Base-by-base conservation (phyloP, 1,140 invertebrate genomes). In the Drosophila lini region DNA sequence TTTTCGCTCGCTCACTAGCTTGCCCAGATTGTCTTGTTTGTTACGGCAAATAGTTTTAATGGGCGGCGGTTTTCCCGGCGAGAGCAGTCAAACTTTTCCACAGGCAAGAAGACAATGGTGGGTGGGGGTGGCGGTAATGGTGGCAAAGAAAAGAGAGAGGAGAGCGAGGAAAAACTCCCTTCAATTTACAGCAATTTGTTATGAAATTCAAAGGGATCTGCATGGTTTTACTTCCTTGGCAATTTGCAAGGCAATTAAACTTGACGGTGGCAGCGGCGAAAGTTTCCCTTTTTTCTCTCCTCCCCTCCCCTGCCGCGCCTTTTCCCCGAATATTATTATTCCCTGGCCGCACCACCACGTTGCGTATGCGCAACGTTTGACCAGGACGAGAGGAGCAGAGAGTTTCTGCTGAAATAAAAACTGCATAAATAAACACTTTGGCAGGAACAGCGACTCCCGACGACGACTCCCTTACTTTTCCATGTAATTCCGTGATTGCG, bases 401-500 rank as follows among this genome's bases (percentile, higher is more conserved):
- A 5, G 45, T 5, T n/a, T 19, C 67, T 45, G 22, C 28, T 58
- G 69, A 58, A 71, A 71, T 48, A 68, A 64, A 84, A 86, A 88
- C 65, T 86, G 83, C 82, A 86, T 86, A 86, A 86, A 86, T 86
- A 86, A 86, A 88, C 82, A 83, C 76, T 88, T 88, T 88, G 45
- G 67, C 63, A 31, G 56, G 47, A 38, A n/a, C 19, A 19, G 7
- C 19, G 22, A 58, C 38, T 34, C 13, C 25, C 50, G 50, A 52
- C 48, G n/a, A 19, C 11, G 32, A 36, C 19, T 53, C 52, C 47
- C 65, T 45, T 44, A 70, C 53, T 71, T 67, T 41, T 70, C 53
- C 81, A 76, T 83, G 80, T 82, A 88, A 90, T 90, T 86, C 85
- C 78, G 86, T 90, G 82, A 90, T 90, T 90, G 82, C 88, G 88